Evolutionary conservation across 2,113 vertebrate species (phyloP).

Genomic region (Neolamprologus variostigma): DNA sequence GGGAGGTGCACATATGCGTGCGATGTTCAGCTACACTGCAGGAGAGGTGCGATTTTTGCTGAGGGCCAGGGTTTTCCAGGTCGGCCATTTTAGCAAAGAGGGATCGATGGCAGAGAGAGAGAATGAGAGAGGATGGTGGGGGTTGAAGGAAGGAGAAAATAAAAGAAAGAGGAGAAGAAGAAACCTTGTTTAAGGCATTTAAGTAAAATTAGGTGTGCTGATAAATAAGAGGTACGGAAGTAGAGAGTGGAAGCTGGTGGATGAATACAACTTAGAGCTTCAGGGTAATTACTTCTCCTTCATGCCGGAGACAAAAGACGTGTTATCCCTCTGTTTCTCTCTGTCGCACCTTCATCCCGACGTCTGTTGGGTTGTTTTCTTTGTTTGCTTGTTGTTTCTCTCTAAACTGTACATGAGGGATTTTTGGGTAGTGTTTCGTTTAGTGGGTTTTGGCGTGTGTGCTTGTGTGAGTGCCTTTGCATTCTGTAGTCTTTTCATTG

Average conservation of each 20-base stretch:
- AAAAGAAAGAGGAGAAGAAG: not conserved
- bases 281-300: conserved; percentile 55
- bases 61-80: conserved; percentile 61
- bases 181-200: not conserved
- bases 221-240: not conserved
- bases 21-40: conserved; percentile 37
- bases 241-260: conserved; percentile 5
- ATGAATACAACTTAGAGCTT: conserved; percentile 22
- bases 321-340: conserved; percentile 16
- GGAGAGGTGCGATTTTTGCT: conserved; percentile 54
- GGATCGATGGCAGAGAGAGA: conserved; percentile 12
- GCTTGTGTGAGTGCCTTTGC: not conserved
- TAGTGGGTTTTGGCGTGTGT: not conserved
- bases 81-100: conserved; percentile 64
- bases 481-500: not conserved
- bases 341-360: conserved; percentile 22
- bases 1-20: not conserved
- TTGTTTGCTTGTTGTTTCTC: conserved; percentile 21
- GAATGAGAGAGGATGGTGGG: not conserved
- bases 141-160: not conserved
- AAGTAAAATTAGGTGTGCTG: conserved; percentile 11
- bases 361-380: conserved; percentile 7
- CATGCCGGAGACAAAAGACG: conserved; percentile 40
- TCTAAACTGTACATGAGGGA: conserved; percentile 25
- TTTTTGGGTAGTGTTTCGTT: not conserved